Percentiles rank a stretch among this genome's conserved stretches.
Conservation (phyloP, 2,113 vertebrate genomes). For the Phoenicopterus ruber region DNA sequence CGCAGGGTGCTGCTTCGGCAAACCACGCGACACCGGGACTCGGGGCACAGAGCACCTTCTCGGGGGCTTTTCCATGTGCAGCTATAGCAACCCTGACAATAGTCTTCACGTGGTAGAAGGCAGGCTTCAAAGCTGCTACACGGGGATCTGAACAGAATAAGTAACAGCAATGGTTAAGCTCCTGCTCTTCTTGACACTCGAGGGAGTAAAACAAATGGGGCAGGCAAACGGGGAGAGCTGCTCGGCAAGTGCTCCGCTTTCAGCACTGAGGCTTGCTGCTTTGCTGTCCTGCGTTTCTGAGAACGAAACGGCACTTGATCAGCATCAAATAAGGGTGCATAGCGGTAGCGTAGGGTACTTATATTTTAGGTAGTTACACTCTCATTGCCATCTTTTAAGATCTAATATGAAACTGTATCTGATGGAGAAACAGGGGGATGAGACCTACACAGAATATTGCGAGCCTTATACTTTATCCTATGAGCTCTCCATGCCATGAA, state of each 20-base stretch:
- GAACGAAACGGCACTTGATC: not conserved
- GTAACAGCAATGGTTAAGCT: not conserved
- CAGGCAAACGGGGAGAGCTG: not conserved
- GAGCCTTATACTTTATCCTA: not conserved
- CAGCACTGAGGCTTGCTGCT: not conserved
- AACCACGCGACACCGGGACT: accelerated
- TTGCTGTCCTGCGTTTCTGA: not conserved
- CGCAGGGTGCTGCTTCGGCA: not conserved
- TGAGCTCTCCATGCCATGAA: not conserved
- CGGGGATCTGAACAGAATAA: not conserved
- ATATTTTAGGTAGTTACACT: not conserved
- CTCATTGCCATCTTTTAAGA: not conserved
- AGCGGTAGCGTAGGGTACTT: not conserved
- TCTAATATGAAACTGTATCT: not conserved
- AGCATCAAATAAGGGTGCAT: not conserved
- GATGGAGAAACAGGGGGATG: not conserved
- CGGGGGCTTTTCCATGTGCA: not conserved
- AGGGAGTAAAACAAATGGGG: not conserved
- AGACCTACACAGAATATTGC: not conserved
- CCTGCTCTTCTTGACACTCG: not conserved
- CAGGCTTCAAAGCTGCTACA: not conserved
- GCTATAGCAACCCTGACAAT: not conserved
- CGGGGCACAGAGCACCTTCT: not conserved
- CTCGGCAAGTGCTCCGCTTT: not conserved
- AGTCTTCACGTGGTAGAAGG: not conserved